Conservation (phyloP, 1,140 invertebrate species). For the Colletes latitarsis region DNA sequence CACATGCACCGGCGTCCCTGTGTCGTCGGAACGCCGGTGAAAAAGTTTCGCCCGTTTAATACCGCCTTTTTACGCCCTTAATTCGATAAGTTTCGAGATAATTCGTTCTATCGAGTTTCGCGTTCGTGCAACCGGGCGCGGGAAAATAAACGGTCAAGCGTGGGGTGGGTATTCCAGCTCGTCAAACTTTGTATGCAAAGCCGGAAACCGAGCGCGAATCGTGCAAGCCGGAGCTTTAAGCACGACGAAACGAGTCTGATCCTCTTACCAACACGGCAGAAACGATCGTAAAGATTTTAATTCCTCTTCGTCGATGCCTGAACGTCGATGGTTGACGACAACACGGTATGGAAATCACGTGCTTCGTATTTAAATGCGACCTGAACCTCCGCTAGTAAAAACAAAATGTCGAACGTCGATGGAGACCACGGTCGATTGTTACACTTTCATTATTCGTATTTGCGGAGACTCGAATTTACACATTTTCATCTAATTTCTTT, state of each 20-base stretch:
- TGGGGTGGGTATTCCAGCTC: neutral
- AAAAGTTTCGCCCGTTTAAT: slow-evolving; percentile 12
- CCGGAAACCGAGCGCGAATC: slow-evolving; percentile 9
- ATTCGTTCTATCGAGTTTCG: slow-evolving; percentile 49
- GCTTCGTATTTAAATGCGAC: too few relatives aligned
- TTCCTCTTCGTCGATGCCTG: neutral
- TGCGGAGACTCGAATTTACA: too few relatives aligned
- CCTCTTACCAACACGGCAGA: neutral
- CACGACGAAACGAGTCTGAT: slow-evolving; percentile 9
- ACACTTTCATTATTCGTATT: too few relatives aligned
- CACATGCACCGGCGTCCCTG: too few relatives aligned
- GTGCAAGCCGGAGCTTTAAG: slow-evolving; percentile 5
- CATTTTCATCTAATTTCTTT: too few relatives aligned
- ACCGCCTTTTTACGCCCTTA: slow-evolving; percentile 32
- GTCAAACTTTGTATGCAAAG: slow-evolving; percentile 43
- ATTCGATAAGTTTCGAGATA: slow-evolving; percentile 44
- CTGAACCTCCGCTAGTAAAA: too few relatives aligned
- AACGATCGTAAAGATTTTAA: slow-evolving; percentile 15
- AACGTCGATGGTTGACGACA: neutral
- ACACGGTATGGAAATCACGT: neutral
- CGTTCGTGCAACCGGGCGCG: slow-evolving; percentile 8
- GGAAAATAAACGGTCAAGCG: neutral
- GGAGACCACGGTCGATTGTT: too few relatives aligned
- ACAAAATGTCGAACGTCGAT: too few relatives aligned
- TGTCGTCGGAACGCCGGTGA: neutral